Evolutionary conservation across 2,797 vertebrate genomes (phyloP).

Genomic region (Channallabes apus): DNA sequence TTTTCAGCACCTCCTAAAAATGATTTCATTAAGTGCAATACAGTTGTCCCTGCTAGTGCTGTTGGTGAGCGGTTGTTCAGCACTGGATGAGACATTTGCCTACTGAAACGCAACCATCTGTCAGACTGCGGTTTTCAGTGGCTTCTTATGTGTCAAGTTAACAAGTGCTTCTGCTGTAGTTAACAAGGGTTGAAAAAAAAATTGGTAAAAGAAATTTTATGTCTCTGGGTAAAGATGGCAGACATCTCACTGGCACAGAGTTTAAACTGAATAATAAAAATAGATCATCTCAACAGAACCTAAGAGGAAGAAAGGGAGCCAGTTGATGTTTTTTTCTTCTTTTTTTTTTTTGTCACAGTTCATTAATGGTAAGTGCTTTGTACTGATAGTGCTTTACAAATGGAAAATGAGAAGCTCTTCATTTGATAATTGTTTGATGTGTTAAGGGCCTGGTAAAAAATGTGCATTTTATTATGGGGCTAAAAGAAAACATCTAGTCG

Average conservation of each 20-base stretch:
- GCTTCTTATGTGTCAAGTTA: slow-evolving; percentile 4
- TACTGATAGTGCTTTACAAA: neutral
- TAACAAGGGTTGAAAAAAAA: neutral
- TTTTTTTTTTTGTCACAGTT: neutral
- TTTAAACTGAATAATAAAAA: neutral
- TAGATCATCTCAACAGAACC: neutral
- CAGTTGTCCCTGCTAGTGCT: neutral
- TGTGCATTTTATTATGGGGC: neutral
- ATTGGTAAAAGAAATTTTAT: neutral
- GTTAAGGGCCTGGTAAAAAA: neutral
- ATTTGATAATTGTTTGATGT: neutral
- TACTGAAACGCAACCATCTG: slow-evolving; percentile 1
- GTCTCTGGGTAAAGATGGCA: neutral
- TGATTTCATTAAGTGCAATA: slow-evolving; percentile 14
- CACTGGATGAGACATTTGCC: neutral
- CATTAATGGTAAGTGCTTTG: neutral
- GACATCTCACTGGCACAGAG: neutral
- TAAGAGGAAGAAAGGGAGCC: neutral
- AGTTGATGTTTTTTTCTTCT: neutral
- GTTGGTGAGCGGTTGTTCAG: slow-evolving; percentile 8
- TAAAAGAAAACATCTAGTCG: neutral
- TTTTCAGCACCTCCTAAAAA: slow-evolving; percentile 11
- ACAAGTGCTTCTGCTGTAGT: slow-evolving; percentile 16
- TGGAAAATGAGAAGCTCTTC: neutral
- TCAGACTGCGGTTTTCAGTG: neutral